These are phyloP conservation scores for Xiphorhynchus elegans DNA, from an alignment of 2,113 vertebrate species.

Conservation along the genomic window DNA sequence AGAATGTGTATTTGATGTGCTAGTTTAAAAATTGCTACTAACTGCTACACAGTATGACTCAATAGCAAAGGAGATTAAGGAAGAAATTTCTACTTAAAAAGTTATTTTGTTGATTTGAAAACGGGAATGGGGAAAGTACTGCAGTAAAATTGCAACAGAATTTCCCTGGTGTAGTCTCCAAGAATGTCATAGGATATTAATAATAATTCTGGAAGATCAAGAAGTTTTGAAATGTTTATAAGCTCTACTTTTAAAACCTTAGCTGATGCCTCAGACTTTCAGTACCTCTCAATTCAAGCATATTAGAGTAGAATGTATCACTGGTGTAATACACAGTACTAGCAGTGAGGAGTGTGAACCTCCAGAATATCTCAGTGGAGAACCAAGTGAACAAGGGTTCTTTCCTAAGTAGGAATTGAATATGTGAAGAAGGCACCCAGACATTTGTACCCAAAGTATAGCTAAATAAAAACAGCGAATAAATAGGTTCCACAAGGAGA, in stretches of 20 bases:
- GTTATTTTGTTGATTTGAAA: background rate
- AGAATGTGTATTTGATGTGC: background rate
- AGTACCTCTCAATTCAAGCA: background rate
- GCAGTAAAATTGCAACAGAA: background rate
- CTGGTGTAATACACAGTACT: background rate
- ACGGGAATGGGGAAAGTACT: background rate
- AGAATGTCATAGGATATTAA: background rate
- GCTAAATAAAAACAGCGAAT: background rate
- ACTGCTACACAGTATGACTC: background rate
- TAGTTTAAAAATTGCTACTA: background rate
- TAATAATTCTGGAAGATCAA: constrained; percentile 1
- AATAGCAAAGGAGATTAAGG: background rate
- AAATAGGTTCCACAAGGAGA: background rate
- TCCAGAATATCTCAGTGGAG: background rate
- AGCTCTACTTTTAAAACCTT: background rate
- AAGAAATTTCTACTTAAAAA: background rate
- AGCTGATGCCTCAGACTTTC: background rate
- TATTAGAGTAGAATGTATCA: background rate
- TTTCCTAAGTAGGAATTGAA: background rate
- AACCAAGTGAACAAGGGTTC: background rate
- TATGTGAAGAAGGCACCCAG: background rate
- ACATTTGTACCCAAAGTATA: background rate
- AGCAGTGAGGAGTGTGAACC: fast-evolving
- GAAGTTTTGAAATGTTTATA: background rate
- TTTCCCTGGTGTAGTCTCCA: background rate